These are phyloP conservation scores for Melanotaenia trifasciata DNA, from an alignment of 2,797 vertebrate genomes.

Conservation along the genomic window DNA sequence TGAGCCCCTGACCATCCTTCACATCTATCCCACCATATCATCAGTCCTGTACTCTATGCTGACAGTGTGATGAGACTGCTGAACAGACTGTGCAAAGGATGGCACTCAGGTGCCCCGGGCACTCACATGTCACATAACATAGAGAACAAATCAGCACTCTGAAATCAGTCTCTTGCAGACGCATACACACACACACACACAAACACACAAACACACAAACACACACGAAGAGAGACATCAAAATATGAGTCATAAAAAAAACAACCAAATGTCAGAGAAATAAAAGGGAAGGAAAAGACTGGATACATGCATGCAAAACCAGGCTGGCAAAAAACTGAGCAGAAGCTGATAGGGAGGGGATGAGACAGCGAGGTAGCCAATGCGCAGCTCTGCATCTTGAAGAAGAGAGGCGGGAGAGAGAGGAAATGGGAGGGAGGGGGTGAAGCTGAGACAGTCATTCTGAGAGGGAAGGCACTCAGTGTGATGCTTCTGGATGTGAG, in stretches of 20 bases:
- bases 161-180: conserved; percentile 38
- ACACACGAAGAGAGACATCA: conserved; percentile 2
- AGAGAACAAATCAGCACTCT: conserved; percentile 34
- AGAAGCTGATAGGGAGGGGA: conserved; percentile 71
- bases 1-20: conserved; percentile 28
- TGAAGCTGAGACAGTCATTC: conserved; percentile 74
- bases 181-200: conserved; percentile 25
- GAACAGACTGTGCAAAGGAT: conserved; percentile 28
- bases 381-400: conserved; percentile 82
- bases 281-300: conserved; percentile 47
- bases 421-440: conserved; percentile 49
- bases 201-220: conserved; percentile 16
- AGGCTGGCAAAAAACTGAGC: conserved; percentile 58
- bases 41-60: conserved; percentile 19
- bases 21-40: conserved; percentile 12
- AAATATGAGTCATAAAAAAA: conserved; percentile 67
- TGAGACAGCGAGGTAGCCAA: conserved; percentile 77
- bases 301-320: conserved; percentile 65
- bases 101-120: conserved; percentile 27
- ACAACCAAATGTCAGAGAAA: conserved; percentile 66
- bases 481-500: conserved; percentile 80
- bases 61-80: conserved; percentile 38
- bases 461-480: conserved; percentile 76
- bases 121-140: conserved; percentile 43
- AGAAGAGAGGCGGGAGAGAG: conserved; percentile 63